Evolutionary conservation across 1,140 invertebrate genomes (phyloP), one percentile per base, ranked within the genome.

Genomic region (Anadara kagoshimensis): DNA sequence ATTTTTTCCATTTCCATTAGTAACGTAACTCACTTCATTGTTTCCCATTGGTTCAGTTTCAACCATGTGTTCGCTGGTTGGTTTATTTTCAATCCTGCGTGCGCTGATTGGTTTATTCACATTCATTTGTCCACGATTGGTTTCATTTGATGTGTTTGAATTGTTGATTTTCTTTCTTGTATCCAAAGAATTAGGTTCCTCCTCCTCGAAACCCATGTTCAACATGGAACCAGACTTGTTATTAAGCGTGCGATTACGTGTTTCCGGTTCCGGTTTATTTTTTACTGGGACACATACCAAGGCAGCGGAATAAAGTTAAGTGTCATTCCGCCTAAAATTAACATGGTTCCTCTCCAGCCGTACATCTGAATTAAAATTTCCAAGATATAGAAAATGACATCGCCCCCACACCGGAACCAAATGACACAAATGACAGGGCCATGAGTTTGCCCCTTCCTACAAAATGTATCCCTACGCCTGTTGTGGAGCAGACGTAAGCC

Each of bases 261-360:
- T 56, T n/a, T 29, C 29, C 29, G 29, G 53, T 26, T 56, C 22
- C 26, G 22, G 22, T 22, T 7, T 56, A 24, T 29, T n/a, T n/a
- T 2, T 1, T 5, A 47, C n/a, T 1, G 43, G 43, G 47, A 29
- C 18, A 43, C n/a, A 69, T 12, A 69, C 0, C 51, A 26, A 36
- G 1, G 59, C 29, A 43, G 14, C 26, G 1, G 16, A 0, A 62
- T 29, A 10, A 62, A 43, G 43, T 69, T 44, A 16, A 61, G n/a
- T 45, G 61, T 69, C 3, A 69, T 20, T 36, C 57, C 67, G 20
- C 14, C 57, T 18, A 62, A 24, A 8, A 69, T 43, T 3, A 69
- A 43, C 22, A 69, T 1, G 61, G 45, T 41, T 16, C 67, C 67
- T 69, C 58, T 62, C 67, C 67, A 69, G 11, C n/a, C 22, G 12